A percentile compares a stretch with the other conserved stretches of the same genome.
These are phyloP conservation scores for Sarotherodon lohbergeri DNA, from an alignment of 2,113 vertebrate genomes.

Conservation along the genomic window DNA sequence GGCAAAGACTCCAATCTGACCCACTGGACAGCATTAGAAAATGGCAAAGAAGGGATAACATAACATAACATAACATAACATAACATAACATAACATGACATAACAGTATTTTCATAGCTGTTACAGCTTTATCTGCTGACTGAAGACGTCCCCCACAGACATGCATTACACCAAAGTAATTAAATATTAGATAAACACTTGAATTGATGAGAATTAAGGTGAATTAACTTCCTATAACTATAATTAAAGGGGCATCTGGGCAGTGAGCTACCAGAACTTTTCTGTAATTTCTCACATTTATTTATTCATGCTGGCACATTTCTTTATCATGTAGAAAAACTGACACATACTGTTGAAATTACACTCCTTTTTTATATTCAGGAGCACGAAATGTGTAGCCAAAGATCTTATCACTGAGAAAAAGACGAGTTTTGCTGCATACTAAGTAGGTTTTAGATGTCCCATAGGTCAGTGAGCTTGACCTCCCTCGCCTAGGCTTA, in stretches of 20 bases:
- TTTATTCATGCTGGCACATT: background rate
- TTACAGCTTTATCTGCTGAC: background rate
- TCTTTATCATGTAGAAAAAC: background rate
- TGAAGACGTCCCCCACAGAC: background rate
- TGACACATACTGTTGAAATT: background rate
- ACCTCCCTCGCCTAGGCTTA: background rate
- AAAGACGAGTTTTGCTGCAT: background rate
- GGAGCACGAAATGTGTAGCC: background rate
- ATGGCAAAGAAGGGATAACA: background rate
- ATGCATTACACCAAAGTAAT: background rate
- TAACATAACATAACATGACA: background rate
- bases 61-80: background rate
- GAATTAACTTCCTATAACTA: background rate
- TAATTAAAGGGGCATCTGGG: background rate
- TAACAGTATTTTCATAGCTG: background rate
- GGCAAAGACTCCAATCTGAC: accelerated
- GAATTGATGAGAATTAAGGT: background rate
- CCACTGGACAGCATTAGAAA: background rate
- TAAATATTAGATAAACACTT: background rate
- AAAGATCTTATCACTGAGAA: background rate
- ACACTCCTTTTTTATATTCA: background rate
- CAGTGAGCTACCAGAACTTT: background rate
- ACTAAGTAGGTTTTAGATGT: background rate
- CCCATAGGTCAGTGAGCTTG: background rate
- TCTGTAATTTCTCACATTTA: background rate